Evolutionary conservation across 2,797 vertebrate species (phyloP).

Genomic region (Ispidina lecontei): DNA sequence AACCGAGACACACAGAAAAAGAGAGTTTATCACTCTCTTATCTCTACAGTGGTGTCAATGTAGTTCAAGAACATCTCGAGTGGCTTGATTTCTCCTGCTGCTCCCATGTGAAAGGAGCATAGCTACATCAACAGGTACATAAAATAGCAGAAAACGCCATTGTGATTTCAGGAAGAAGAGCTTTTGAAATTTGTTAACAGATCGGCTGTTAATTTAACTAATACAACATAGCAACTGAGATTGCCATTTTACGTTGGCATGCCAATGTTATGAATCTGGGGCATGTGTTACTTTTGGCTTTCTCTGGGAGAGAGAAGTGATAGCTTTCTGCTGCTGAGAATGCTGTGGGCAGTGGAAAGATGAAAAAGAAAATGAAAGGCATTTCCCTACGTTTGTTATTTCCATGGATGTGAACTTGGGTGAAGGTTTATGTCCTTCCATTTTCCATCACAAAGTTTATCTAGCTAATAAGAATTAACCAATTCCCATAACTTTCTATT

Average conservation of each 20-base stretch:
- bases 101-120: background rate
- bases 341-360: background rate
- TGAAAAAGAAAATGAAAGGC: background rate
- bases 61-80: background rate
- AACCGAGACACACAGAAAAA: conserved; percentile 12
- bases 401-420: background rate
- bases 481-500: background rate
- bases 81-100: background rate
- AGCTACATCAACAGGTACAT: background rate
- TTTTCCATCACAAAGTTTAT: background rate
- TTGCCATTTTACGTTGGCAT: background rate
- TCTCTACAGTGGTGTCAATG: background rate
- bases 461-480: background rate
- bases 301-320: background rate
- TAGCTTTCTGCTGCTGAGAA: background rate
- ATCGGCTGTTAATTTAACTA: background rate
- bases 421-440: background rate
- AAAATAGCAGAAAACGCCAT: background rate
- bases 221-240: background rate
- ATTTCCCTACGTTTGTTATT: background rate
- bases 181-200: background rate
- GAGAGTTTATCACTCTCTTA: background rate
- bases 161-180: background rate
- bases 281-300: background rate
- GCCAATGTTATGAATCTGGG: background rate